Evolutionary conservation across 2,113 vertebrate species (phyloP), one percentile per base, ranked within the genome.

Genomic region (Toxotes chatareus): DNA sequence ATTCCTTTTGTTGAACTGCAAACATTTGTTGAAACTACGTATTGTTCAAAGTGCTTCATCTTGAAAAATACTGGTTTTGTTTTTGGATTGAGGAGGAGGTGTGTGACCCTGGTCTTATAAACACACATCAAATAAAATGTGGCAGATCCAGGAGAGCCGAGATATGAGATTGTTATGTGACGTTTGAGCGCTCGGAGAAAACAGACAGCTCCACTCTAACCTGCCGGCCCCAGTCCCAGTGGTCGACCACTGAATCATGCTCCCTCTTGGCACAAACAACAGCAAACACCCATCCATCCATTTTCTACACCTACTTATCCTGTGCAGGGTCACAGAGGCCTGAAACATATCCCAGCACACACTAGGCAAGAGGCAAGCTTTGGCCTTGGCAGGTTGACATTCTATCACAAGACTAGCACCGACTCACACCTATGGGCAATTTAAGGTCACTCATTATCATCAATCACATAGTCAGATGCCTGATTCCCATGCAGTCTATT

Each of bases 71-170:
- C 57, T 59, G 56, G 17, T 61, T 32, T 56, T 60, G 31, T 55
- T 10, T 66, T 81, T 70, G 76, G 31, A 76, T 80, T 76, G 56
- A 14, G 6, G 38, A 73, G 69, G 78, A 63, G 42, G 60, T 51
- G 23, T 64, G 9, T 38, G 67, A 81, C 79, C 73, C 34, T 16
- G 40, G 61, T 31, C 27, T 82, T 65, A 77, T 70, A 82, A 83
- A 79, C 59, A 85, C 76, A 79, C 66, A 59, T 67, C 40, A 79
- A 66, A 83, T 76, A 27, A 80, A 83, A 85, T 46, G 51, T 71
- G 77, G 62, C 73, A 75, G 65, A 64, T 83, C 47, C 0, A 14
- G 60, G 40, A 40, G 49, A 74, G 77, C 72, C 21, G 65, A 78
- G 78, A 76, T 66, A 62, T 9, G 36, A 85, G 82, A 77, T 62